Evolutionary conservation across 2,113 vertebrate genomes (phyloP), one percentile per base, ranked within the genome.

Genomic region (Trinectes maculatus): DNA sequence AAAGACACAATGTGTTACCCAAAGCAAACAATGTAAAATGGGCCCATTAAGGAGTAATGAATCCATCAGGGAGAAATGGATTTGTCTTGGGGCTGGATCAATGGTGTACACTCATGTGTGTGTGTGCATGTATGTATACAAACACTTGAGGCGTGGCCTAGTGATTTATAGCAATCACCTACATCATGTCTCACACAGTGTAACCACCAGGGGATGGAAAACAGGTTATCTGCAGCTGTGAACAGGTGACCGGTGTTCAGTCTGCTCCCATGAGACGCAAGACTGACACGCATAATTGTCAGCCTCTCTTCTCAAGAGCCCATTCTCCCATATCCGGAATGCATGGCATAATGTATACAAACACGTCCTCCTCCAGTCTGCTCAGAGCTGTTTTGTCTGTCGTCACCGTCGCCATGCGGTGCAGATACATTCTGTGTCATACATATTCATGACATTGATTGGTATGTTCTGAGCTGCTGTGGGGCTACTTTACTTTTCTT

Each of bases 1-100:
- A 84, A 84, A 91, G 90, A 91, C 86, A 86, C 77, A 74, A 61
- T 65, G 78, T 82, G 87, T 91, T 91, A 91, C 88, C 74, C 77
- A 90, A 91, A 90, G 89, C 88, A 92, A 92, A 93, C 88, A 92
- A 91, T 93, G 92, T 92, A 93, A 94, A 94, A 93, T 91, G 91
- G 88, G 67, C 87, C 90, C 90, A 94, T 94, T 93, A 94, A 90
- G 87, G 60, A 84, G 83, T 91, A 93, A 93, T 93, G 90, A 92
- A 93, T 92, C 92, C 90, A 94, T 93, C 91, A 91, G 79, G 68
- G 55, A 65, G 62, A 64, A 91, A 92, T 91, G 88, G 89, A 92
- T 92, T 92, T 89, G 87, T 88, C 90, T 91, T 84, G 79, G 82
- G 87, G 85, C 77, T 65, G 59, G 86, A 93, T 93, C 92, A 88